Evolutionary conservation across 2,113 vertebrate genomes (phyloP).

Genomic region (Abramis brama): DNA sequence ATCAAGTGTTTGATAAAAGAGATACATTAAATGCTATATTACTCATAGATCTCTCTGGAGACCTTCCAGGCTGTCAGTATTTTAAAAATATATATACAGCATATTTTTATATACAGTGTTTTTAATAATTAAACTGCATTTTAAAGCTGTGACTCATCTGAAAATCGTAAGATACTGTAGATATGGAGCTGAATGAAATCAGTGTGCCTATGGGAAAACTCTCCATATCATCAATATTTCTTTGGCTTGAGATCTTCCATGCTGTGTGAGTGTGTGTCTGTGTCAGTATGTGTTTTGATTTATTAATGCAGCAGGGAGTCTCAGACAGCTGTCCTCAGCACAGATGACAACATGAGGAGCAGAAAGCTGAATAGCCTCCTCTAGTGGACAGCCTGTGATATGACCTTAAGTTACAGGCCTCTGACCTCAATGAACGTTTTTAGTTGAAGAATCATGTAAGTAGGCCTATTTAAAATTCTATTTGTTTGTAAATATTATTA

Average conservation of each 20-base stretch:
- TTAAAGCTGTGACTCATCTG: not conserved
- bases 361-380: conserved; percentile 52
- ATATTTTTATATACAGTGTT: not conserved
- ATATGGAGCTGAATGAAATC: not conserved
- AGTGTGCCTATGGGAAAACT: conserved; percentile 17
- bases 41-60: not conserved
- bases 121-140: not conserved
- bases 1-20: not conserved
- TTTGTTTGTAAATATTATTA: not conserved
- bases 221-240: conserved; percentile 35
- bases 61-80: not conserved
- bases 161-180: not conserved
- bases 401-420: not conserved
- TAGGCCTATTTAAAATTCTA: not conserved
- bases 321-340: conserved; percentile 54
- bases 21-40: not conserved
- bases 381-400: conserved; percentile 51
- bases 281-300: conserved; percentile 57
- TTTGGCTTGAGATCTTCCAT: conserved; percentile 36
- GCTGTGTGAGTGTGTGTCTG: conserved; percentile 49
- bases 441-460: not conserved
- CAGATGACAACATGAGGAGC: not conserved
- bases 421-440: not conserved
- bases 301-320: conserved; percentile 64
- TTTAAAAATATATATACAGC: not conserved